Base-by-base conservation (phyloP, 2,113 vertebrate species). In the Acrocephalus arundinaceus region DNA sequence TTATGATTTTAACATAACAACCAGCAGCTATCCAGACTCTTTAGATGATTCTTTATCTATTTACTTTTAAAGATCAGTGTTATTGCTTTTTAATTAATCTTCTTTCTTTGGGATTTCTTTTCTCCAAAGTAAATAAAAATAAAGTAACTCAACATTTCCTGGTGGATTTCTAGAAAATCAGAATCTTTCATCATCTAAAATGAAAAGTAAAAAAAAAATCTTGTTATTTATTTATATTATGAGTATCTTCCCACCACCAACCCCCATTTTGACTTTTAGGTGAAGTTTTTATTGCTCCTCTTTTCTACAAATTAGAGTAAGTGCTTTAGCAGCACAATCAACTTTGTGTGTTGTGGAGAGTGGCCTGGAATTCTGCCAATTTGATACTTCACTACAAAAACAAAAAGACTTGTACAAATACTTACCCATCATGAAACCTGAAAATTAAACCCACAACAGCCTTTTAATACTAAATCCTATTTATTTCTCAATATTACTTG, bases 381-480 rank as follows among this genome's bases (percentile, higher is more conserved):
- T 73, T 70, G 72, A 87, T 85, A 86, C 82, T 92, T 92, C 65
- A 80, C 52, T 86, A 49, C 51, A 80, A 86, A 93, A 94, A 58
- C 41, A 91, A 92, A 91, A 78, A 81, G 77, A 55, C 62, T 83
- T 70, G 37, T 51, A 70, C 41, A 87, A 92, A 89, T 78, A 75
- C 93, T 84, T 72, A 45, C 23, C 87, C 85, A 67, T 87, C 59
- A 12, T 89, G 76, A 96, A 94, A 92, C 80, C 58, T 80, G 65
- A 73, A 93, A 78, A 94, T 91, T 93, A 84, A 96, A 95, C 51
- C 46, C 92, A 85, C 65, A 75, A 76, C 86, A 93, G 31, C 57
- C 76, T 75, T 97, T 90, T 73, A 93, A 80, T 55, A 85, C 70
- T 72, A 85, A 84, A 62, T 75, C 39, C 65, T 79, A 78, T 92